These are phyloP conservation scores for Zaprionus gabonicus DNA, from an alignment of 1,140 invertebrate species.

Conservation along the genomic window DNA sequence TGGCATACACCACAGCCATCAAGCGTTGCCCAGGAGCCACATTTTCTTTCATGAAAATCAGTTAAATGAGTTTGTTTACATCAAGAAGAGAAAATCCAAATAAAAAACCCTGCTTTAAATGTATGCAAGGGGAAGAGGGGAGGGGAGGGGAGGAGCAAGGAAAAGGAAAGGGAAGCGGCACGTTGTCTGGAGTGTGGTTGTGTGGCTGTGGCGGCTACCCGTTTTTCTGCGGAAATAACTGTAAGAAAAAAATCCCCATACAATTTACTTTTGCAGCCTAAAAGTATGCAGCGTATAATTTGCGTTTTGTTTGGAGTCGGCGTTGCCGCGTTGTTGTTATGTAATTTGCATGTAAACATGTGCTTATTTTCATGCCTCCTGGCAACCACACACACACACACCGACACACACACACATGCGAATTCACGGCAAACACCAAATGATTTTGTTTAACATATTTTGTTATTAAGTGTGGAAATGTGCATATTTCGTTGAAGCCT, in stretches of 20 bases:
- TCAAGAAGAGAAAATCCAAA: constrained; percentile 28
- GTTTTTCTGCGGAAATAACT: constrained; percentile 73
- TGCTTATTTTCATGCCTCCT: constrained; percentile 65
- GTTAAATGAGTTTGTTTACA: constrained; percentile 83
- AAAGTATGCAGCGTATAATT: constrained; percentile 81
- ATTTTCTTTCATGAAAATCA: constrained; percentile 79
- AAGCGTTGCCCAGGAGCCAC: constrained; percentile 70
- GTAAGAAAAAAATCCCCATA: constrained; percentile 63
- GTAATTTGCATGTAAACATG: constrained; percentile 83
- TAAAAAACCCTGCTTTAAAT: constrained; percentile 60
- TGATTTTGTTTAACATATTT: constrained; percentile 83
- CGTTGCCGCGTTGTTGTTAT: constrained; percentile 53
- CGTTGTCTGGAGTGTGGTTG: constrained; percentile 65
- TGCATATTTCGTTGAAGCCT: constrained; percentile 71
- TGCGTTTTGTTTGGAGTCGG: constrained; percentile 68
- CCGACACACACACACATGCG: constrained; percentile 22
- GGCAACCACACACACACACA: constrained; percentile 41
- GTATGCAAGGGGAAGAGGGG: constrained; percentile 49
- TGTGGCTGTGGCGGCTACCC: constrained; percentile 34
- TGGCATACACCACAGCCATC: constrained; percentile 38
- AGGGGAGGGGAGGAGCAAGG: constrained; percentile 15
- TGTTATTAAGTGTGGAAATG: constrained; percentile 83
- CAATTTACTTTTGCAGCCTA: constrained; percentile 76
- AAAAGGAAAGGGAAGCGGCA: constrained; percentile 24
- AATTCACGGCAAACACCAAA: constrained; percentile 77